Percentiles rank a stretch among this genome's conserved stretches.
Evolutionary conservation across 2,888 invertebrate species (phyloP).

Genomic region (Sisyra terminalis): DNA sequence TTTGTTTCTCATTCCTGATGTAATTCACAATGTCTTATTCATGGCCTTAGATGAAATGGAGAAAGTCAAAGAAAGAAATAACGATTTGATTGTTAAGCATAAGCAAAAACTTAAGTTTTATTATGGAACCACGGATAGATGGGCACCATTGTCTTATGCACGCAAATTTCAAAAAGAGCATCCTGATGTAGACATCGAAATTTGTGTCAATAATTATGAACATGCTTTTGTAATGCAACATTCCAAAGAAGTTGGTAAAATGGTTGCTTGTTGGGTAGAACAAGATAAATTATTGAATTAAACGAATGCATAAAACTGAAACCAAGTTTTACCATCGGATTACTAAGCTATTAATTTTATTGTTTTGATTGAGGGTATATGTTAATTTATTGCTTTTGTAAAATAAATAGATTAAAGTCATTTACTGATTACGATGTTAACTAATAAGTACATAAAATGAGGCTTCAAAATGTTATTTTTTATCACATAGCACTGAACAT

Average conservation of each 20-base stretch:
- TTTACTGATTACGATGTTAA: no score
- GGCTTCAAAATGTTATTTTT: no score
- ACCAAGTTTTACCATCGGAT: no score
- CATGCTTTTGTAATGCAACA: constrained; percentile 71
- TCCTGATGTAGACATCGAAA: constrained; percentile 39
- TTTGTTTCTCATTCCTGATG: constrained; percentile 38
- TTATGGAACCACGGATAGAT: constrained; percentile 64
- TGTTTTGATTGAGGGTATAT: no score
- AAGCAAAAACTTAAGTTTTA: constrained; percentile 55
- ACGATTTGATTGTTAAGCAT: constrained; percentile 36
- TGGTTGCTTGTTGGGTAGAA: constrained; percentile 21
- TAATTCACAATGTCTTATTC: constrained; percentile 45
- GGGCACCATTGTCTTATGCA: constrained; percentile 65
- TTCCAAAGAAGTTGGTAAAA: constrained; percentile 35
- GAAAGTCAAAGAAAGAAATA: constrained; percentile 49
- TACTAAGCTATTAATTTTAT: no score
- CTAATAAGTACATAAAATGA: no score
- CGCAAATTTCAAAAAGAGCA: constrained; percentile 41
- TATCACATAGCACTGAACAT: no score
- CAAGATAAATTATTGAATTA: not conserved
- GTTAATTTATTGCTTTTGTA: no score
- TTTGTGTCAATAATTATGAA: constrained; percentile 40
- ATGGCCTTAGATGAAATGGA: constrained; percentile 70
- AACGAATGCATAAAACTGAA: no score
- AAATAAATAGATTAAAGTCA: no score